These are phyloP conservation scores for Polyodon spathula DNA, from an alignment of 2,113 vertebrate genomes.

Conservation along the genomic window DNA sequence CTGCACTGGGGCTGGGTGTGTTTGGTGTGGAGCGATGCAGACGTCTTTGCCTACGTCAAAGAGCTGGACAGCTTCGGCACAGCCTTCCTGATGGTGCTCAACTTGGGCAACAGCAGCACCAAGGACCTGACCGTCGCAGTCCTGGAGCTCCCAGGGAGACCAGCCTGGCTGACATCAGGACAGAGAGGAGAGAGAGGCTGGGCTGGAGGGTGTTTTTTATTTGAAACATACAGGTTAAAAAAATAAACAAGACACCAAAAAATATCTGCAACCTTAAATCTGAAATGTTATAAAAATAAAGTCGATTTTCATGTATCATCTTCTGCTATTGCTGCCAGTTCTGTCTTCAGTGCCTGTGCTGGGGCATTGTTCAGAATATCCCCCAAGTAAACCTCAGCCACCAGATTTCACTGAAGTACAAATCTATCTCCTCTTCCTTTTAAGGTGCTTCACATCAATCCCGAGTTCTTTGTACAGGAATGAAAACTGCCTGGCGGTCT, in stretches of 20 bases:
- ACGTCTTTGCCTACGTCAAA: constrained; percentile 66
- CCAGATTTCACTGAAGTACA: too few relatives aligned
- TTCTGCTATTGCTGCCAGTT: too few relatives aligned
- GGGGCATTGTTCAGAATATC: too few relatives aligned
- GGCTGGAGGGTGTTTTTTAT: constrained; percentile 38
- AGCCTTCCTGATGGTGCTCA: constrained; percentile 77
- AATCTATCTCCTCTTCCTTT: constrained; percentile 23
- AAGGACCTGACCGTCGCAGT: constrained; percentile 57
- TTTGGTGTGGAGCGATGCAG: constrained; percentile 51
- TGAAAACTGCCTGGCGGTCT: constrained; percentile 75
- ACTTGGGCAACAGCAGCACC: constrained; percentile 61
- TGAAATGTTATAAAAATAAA: too few relatives aligned
- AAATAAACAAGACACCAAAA: too few relatives aligned
- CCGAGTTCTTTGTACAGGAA: constrained; percentile 76
- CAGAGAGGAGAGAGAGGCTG: constrained; percentile 70
- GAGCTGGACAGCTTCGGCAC: constrained; percentile 72
- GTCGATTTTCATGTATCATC: too few relatives aligned
- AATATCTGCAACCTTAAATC: too few relatives aligned
- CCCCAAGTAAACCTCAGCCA: too few relatives aligned
- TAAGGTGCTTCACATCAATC: constrained; percentile 34
- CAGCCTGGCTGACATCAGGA: constrained; percentile 44
- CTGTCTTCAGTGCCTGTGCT: too few relatives aligned
- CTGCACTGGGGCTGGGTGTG: constrained; percentile 87
- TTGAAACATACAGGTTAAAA: too few relatives aligned
- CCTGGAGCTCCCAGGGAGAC: constrained; percentile 55